Evolutionary conservation across 2,888 invertebrate species (phyloP), one percentile per base, ranked within the genome.

Genomic region (Silvanus unidentatus): DNA sequence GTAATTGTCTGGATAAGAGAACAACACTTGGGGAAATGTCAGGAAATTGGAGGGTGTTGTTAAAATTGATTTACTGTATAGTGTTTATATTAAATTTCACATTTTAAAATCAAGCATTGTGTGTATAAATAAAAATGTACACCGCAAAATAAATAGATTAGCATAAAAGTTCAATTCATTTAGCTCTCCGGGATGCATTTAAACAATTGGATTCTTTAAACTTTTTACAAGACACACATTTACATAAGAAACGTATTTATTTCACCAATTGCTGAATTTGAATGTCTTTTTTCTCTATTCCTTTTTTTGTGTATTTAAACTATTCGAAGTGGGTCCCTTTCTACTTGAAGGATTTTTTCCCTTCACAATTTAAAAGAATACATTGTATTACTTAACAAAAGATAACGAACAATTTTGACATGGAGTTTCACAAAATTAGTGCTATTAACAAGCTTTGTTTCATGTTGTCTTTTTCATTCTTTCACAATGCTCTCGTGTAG

Each of bases 391-490:
- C 22, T 22, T 22, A 22, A 22, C 32, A 32, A 40, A 43, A 51
- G 49, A 53, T 53, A 51, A 48, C 49, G 48, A 48, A 49, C 45
- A 53, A 53, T 53, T 52, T 45, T 45, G 40, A 47, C 51, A 49
- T 53, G 44, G 45, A 51, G 44, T 53, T 50, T 54, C 44, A 44
- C 48, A 44, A 47, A 54, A 51, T 54, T 54, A 53, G 16, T 42
- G 44, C 36, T 51, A 50, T 53, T 50, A 49, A 43, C 49, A 48
- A 38, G 48, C 44, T 44, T 47, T 51, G 44, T 53, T 48, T 51
- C 48, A 45, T 40, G 28, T 44, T 44, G 43, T 45, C 42, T 39
- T 44, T 47, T 50, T 52, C 48, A 41, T 42, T 37, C 37, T 15
- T 37, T 37, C 8, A 22, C 22, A 22, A 22, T 8, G 22, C 4